Evolutionary conservation across 2,113 vertebrate genomes (phyloP).

Genomic region (Mobula hypostoma): DNA sequence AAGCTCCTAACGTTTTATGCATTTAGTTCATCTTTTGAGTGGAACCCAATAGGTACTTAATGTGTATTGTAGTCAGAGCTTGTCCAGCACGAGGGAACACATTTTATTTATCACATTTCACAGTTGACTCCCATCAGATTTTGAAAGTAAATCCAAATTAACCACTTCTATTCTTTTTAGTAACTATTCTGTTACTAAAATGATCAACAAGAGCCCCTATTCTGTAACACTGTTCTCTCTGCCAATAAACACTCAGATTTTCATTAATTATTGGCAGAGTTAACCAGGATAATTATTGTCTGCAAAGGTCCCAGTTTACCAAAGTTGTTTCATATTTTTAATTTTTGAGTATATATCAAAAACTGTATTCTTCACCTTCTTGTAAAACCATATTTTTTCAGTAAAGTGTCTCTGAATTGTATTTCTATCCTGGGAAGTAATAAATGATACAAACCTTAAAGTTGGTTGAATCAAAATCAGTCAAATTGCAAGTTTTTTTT

Average conservation of each 20-base stretch:
- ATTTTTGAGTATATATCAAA: neutral
- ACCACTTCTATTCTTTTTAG: neutral
- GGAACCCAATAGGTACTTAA: neutral
- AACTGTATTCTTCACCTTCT: neutral
- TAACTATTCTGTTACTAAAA: neutral
- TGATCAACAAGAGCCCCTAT: too few species aligned
- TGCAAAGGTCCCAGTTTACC: neutral
- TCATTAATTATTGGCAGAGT: neutral
- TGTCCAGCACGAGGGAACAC: neutral
- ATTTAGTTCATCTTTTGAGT: neutral
- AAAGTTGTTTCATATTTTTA: neutral
- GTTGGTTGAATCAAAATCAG: neutral
- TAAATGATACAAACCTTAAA: slow-evolving; percentile 22
- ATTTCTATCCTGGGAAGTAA: neutral
- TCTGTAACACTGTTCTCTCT: neutral
- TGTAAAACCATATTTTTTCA: neutral
- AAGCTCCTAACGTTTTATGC: neutral
- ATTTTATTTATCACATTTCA: neutral
- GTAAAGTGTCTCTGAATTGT: neutral
- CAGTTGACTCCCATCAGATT: neutral
- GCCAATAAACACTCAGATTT: neutral
- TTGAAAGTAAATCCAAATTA: neutral
- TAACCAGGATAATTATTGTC: neutral
- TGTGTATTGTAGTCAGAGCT: neutral
- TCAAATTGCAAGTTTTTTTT: slow-evolving; percentile 1